Base-by-base conservation (phyloP, 2,113 vertebrate genomes). In the Microcebus griseorufus region DNA sequence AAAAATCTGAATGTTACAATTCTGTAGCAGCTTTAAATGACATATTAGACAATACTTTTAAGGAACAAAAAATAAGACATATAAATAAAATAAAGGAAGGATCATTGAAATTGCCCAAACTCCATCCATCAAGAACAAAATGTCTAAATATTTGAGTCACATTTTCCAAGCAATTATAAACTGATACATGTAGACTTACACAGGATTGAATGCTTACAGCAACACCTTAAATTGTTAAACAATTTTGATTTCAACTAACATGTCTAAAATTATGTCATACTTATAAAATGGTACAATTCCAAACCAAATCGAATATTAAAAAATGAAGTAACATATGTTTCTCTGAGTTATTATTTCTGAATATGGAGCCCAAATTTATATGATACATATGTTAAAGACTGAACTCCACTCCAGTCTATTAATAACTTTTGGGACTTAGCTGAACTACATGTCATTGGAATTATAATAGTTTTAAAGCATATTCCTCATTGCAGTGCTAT, bases 401-500 rank as follows among this genome's bases (percentile, higher is more conserved):
- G 7, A 18, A 3, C 16, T 14, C 32, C 8, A 25, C 17, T 0
- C 1, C 17, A 6, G 18, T 3, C 45, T 58, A 4, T 12, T 37
- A 4, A 37, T 18, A 8, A 11, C 23, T 29, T 39, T 5, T 29
- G 25, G 16, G 22, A 65, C 65, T 20, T 37, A 34, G 16, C 53
- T 20, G 7, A 51, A 2, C 11, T 4, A 18, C 29, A 70, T 25
- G 53, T 16, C 27, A 7, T 0, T 10, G 81, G 37, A 60, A 75
- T 17, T 3, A 51, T 51, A 51, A 51, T 51, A 1, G 16, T 22
- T 58, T 48, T 3, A 13, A 79, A 39, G 45, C 32, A 0, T 11
- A 45, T 0, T 3, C 25, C 65, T 48, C 55, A 0, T 13, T 1
- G 0, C 2, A 0, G 29, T 8, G 83, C 25, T 20, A 2, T 42